Evolutionary conservation across 2,888 invertebrate genomes (phyloP).

Genomic region (Acleris sparsana): DNA sequence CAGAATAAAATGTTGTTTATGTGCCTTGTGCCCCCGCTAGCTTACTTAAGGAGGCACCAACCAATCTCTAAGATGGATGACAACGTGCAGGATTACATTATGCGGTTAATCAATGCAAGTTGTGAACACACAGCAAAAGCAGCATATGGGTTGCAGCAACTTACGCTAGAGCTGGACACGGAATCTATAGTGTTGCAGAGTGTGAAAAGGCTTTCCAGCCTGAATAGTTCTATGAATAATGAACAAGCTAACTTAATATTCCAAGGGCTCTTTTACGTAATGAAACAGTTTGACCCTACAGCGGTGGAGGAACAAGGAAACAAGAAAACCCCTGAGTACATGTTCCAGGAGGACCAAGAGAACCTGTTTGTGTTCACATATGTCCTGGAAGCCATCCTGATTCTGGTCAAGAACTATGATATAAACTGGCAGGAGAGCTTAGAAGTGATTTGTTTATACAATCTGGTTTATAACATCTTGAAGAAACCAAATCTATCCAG

Average conservation of each 20-base stretch:
- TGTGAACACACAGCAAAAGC: conserved; percentile 86
- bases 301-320: conserved; percentile 36
- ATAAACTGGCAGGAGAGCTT: conserved; percentile 91
- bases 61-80: conserved; percentile 61
- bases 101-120: conserved; percentile 84
- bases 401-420: conserved; percentile 86
- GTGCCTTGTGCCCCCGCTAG: conserved; percentile 85
- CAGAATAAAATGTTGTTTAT: conserved; percentile 85
- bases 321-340: conserved; percentile 42
- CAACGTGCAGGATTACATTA: conserved; percentile 83
- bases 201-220: conserved; percentile 82
- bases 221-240: conserved; percentile 82
- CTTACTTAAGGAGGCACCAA: conserved; percentile 55
- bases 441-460: conserved; percentile 87
- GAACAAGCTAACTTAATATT: conserved; percentile 86
- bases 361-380: conserved; percentile 82
- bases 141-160: conserved; percentile 84
- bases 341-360: conserved; percentile 59
- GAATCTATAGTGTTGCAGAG: conserved; percentile 77
- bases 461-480: conserved; percentile 66
- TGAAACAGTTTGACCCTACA: conserved; percentile 80
- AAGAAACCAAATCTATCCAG: conserved; percentile 64
- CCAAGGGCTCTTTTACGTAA: conserved; percentile 84
- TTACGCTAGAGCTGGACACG: conserved; percentile 70
- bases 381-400: conserved; percentile 86